Evolutionary conservation across 2,113 vertebrate species (phyloP).

Genomic region (Furnarius figulus): DNA sequence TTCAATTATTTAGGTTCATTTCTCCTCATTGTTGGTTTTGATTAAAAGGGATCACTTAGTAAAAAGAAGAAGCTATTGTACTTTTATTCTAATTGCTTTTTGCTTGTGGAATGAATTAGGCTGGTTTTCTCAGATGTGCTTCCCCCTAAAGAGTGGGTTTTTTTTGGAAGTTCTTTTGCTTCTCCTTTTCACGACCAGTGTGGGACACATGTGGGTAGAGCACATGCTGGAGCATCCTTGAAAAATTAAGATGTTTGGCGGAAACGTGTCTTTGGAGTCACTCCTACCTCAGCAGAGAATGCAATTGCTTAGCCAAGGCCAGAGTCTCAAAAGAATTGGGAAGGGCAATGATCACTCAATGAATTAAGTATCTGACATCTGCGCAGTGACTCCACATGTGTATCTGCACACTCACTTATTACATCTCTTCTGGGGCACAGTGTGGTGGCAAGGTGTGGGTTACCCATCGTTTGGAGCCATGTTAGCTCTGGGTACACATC

Average conservation of each 20-base stretch:
- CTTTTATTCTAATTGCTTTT: background rate
- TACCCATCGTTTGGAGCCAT: background rate
- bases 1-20: background rate
- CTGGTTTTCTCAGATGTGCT: background rate
- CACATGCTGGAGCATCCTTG: background rate
- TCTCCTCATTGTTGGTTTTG: background rate
- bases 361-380: background rate
- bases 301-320: background rate
- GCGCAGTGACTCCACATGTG: background rate
- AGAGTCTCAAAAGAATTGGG: background rate
- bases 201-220: background rate
- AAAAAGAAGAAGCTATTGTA: background rate
- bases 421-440: background rate
- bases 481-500: background rate
- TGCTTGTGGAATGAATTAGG: background rate
- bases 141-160: background rate
- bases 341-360: background rate
- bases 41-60: background rate
- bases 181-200: background rate
- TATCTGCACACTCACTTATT: background rate
- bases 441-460: background rate
- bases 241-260: background rate
- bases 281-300: background rate
- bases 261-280: background rate
- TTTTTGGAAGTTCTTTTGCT: background rate